These are phyloP conservation scores for Xanthia togata DNA, from an alignment of 2,888 invertebrate genomes.

Conservation along the genomic window DNA sequence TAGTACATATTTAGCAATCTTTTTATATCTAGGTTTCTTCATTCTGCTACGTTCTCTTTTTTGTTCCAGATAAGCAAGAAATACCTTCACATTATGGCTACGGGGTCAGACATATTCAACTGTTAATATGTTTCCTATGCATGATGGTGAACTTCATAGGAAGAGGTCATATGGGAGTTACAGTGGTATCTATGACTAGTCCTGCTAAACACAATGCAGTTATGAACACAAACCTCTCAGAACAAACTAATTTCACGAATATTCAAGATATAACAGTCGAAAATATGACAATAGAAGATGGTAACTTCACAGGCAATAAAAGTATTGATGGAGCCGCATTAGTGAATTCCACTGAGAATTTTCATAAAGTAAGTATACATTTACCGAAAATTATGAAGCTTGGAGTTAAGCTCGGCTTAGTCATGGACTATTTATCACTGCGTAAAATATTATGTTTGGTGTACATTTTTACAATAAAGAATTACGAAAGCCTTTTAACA, in stretches of 20 bases:
- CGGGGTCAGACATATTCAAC: conserved; percentile 78
- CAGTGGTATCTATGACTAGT: conserved; percentile 79
- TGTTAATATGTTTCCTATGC: conserved; percentile 69
- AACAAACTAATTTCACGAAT: neutral
- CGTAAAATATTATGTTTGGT: neutral
- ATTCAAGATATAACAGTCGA: neutral
- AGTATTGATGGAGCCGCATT: neutral
- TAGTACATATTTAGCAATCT: neutral
- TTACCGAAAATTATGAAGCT: neutral
- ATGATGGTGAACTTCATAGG: conserved; percentile 69
- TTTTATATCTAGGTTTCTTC: neutral
- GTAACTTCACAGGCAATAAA: conserved; percentile 12
- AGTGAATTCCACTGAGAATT: conserved; percentile 22
- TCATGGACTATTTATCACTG: neutral
- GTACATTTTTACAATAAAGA: too few species aligned
- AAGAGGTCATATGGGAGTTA: conserved; percentile 78
- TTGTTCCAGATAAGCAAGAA: conserved; percentile 64
- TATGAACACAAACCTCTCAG: conserved; percentile 3
- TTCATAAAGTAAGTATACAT: conserved; percentile 33
- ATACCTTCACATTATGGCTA: conserved; percentile 69
- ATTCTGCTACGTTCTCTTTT: neutral
- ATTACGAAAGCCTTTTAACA: too few species aligned
- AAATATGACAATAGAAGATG: conserved; percentile 4
- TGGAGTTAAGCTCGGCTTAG: neutral
- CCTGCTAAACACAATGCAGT: conserved; percentile 25